These are phyloP conservation scores for Lycocorax pyrrhopterus DNA, from an alignment of 2,113 vertebrate species.

Conservation along the genomic window DNA sequence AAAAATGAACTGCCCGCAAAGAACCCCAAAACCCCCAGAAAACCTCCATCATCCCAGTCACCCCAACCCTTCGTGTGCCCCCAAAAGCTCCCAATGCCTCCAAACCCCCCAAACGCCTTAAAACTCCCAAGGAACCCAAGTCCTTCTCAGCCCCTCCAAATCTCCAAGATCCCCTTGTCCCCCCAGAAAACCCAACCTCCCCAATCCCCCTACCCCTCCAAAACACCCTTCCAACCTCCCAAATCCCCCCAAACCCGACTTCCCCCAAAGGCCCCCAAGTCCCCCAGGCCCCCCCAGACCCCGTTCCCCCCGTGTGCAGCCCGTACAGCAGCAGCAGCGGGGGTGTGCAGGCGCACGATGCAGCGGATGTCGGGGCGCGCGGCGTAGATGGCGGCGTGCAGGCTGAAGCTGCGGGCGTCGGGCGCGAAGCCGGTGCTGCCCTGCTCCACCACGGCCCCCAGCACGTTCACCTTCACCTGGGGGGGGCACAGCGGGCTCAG, in stretches of 20 bases:
- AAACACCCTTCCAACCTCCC: background rate
- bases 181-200: background rate
- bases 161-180: background rate
- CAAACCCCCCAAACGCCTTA: background rate
- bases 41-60: background rate
- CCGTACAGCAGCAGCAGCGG: conserved; percentile 84
- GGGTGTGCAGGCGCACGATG: conserved; percentile 88
- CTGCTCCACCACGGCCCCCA: conserved; percentile 91
- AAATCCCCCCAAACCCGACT: background rate
- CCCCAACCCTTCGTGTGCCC: background rate
- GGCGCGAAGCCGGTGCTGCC: conserved; percentile 87
- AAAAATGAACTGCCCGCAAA: background rate
- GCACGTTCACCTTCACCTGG: conserved; percentile 95
- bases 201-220: background rate
- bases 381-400: conserved; percentile 93
- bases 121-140: background rate
- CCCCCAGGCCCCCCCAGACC: too few relatives aligned
- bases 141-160: background rate
- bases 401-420: conserved; percentile 81
- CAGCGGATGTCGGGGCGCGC: conserved; percentile 88
- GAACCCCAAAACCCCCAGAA: background rate
- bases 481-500: background rate
- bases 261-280: background rate
- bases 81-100: background rate
- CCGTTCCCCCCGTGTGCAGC: background rate